phyloP scores from a whole-genome alignment of 2,888 invertebrate species.

The Peribatodes rhomboidaria region DNA sequence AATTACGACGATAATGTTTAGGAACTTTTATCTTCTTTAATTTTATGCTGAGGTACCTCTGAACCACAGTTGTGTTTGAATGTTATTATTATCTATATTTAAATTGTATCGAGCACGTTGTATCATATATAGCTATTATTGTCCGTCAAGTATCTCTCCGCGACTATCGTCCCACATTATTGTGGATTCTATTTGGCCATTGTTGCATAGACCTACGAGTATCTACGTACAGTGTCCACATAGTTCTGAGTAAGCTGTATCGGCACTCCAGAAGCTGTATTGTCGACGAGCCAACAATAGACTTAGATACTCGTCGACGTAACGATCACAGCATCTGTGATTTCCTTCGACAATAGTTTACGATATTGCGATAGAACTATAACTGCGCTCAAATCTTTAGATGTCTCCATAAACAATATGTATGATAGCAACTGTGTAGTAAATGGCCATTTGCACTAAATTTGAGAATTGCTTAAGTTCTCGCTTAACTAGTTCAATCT shows the following conservation, averaged over 20 bases:
- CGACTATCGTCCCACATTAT: background rate
- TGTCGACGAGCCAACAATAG: conserved; percentile 33
- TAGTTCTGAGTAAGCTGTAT: conserved; percentile 25
- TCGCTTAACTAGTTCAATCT: too few relatives aligned
- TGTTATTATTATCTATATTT: too few relatives aligned
- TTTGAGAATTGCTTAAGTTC: too few relatives aligned
- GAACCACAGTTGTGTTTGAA: background rate
- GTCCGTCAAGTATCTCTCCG: conserved; percentile 12
- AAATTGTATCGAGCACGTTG: background rate
- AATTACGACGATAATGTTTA: conserved; percentile 26
- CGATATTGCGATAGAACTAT: conserved; percentile 5
- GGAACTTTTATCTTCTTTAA: conserved; percentile 26
- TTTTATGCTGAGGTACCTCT: conserved; percentile 7
- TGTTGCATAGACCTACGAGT: conserved; percentile 10
- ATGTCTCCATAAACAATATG: background rate
- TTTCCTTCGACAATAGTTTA: conserved; percentile 19
- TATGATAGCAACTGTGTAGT: background rate
- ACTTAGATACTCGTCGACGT: conserved; percentile 16
- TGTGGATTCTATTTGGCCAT: conserved; percentile 17
- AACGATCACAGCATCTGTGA: conserved; percentile 23
- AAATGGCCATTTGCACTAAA: too few relatives aligned
- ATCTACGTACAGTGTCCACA: conserved; percentile 1
- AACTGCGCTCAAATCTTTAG: background rate
- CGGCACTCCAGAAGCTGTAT: conserved; percentile 33
- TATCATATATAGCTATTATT: background rate